Evolutionary conservation across 1,140 invertebrate species (phyloP).

Genomic region (Drosophila biarmipes): DNA sequence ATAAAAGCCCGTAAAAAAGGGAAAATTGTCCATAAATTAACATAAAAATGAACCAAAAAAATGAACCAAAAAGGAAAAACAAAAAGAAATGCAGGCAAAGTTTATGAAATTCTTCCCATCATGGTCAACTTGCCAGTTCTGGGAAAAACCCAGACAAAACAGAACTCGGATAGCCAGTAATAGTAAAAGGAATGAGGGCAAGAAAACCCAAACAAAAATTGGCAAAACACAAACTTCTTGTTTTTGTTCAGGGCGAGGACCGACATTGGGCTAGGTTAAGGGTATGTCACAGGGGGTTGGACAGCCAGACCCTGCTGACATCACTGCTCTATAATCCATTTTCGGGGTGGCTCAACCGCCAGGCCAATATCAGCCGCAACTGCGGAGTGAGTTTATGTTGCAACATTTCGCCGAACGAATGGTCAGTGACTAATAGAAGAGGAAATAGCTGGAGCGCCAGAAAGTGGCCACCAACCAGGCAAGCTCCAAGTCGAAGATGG

Average conservation of each 20-base stretch:
- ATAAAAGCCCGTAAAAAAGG: slow-evolving; percentile 33
- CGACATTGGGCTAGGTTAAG: slow-evolving; percentile 48
- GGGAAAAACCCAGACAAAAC: slow-evolving; percentile 40
- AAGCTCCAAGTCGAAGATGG: slow-evolving; percentile 6
- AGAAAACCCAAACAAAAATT: slow-evolving; percentile 49
- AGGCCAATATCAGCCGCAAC: slow-evolving; percentile 9
- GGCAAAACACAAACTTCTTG: slow-evolving; percentile 33
- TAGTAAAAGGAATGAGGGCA: background rate
- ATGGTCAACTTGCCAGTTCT: slow-evolving; percentile 24
- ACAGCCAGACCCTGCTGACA: slow-evolving; percentile 40
- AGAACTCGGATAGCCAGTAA: slow-evolving; percentile 5
- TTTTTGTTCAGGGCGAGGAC: slow-evolving; percentile 18
- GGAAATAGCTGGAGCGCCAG: background rate
- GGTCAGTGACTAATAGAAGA: slow-evolving; percentile 66
- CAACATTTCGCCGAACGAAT: slow-evolving; percentile 60
- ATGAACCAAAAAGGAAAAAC: background rate
- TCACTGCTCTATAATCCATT: slow-evolving; percentile 43
- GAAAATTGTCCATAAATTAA: slow-evolving; percentile 57
- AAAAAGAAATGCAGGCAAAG: background rate
- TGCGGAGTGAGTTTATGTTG: slow-evolving; percentile 43
- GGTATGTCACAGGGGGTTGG: slow-evolving; percentile 3
- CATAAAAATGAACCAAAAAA: slow-evolving; percentile 37
- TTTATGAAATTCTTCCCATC: slow-evolving; percentile 3
- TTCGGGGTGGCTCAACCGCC: slow-evolving; percentile 10
- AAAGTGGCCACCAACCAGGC: slow-evolving; percentile 9